phyloP scores from a whole-genome alignment of 2,797 vertebrate genomes.

The Notolabrus celidotus region DNA sequence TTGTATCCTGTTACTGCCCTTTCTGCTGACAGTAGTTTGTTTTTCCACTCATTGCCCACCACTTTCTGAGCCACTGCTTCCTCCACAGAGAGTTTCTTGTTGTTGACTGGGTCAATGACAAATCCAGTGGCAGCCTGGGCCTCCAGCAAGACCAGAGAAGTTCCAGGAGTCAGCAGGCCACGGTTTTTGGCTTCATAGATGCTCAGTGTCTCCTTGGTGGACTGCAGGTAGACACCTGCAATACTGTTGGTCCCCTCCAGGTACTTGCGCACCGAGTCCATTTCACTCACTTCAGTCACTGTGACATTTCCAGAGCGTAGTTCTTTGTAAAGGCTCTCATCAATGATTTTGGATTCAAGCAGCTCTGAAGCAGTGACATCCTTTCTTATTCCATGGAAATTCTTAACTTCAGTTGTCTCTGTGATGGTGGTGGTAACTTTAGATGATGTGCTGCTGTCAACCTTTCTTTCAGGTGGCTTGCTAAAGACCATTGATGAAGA shows the following conservation, averaged over 20 bases:
- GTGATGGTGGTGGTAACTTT: slow-evolving; percentile 24
- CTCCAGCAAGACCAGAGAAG: slow-evolving; percentile 60
- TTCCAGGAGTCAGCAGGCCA: slow-evolving; percentile 77
- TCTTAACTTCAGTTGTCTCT: slow-evolving; percentile 6
- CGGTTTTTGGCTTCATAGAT: slow-evolving; percentile 75
- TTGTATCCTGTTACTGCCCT: slow-evolving; percentile 77
- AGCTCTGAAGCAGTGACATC: slow-evolving; percentile 63
- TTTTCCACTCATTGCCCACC: slow-evolving; percentile 59
- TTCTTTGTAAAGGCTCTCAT: slow-evolving; percentile 73
- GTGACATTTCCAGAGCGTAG: slow-evolving; percentile 75
- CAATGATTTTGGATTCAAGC: slow-evolving; percentile 77
- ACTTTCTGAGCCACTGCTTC: slow-evolving; percentile 58
- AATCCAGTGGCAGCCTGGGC: slow-evolving; percentile 74
- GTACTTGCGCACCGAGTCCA: slow-evolving; percentile 73
- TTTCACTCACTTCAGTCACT: slow-evolving; percentile 68
- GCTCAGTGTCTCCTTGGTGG: slow-evolving; percentile 77
- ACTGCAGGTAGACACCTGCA: slow-evolving; percentile 75
- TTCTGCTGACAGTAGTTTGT: slow-evolving; percentile 76
- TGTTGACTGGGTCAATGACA: slow-evolving; percentile 65
- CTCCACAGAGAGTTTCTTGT: slow-evolving; percentile 67
- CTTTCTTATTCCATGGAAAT: slow-evolving; percentile 59
- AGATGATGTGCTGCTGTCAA: neutral
- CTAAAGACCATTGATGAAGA: slow-evolving; percentile 29
- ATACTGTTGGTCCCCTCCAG: slow-evolving; percentile 79
- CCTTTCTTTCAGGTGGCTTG: neutral